Evolutionary conservation across 2,113 vertebrate genomes (phyloP), one percentile per base, ranked within the genome.

Genomic region (Albula goreensis): DNA sequence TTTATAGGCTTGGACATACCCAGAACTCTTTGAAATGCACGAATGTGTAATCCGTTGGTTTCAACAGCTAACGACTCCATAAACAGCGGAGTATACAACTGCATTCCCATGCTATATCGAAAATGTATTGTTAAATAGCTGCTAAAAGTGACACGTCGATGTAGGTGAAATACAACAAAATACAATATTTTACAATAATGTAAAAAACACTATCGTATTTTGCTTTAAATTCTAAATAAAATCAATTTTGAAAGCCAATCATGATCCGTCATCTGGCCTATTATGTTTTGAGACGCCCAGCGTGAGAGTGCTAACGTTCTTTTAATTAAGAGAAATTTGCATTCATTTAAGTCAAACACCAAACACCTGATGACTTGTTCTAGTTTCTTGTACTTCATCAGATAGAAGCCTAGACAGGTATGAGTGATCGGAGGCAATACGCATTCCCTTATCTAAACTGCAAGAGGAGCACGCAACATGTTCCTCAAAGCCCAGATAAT

Each of bases 281-380:
- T 7, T 86, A 86, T 78, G 5, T 48, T 9, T 77, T 82, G 31
- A 77, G 60, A 52, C 60, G 41, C 89, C 80, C 87, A 84, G 88
- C 89, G 84, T 85, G 89, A 81, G 84, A 87, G 80, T 81, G 85
- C 79, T 80, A 86, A 86, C 85, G 66, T 56, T 86, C 31, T 50
- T 89, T 89, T 93, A 91, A 91, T 90, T 90, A 91, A 91, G 86
- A 88, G 84, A 88, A 92, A 94, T 93, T 92, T 89, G 88, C 90
- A 91, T 94, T 90, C 88, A 91, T 92, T 85, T 89, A 88, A 89
- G 91, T 90, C 88, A 81, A 81, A 90, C 90, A 87, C 90, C 92
- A 91, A 91, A 91, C 89, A 89, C 85, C 86, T 57, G 15, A 56
- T 90, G 91, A 80, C 89, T 89, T 91, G 90, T 50, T 89, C 86